Conservation (phyloP, 2,113 vertebrate species). For the Synchiropus splendidus region DNA sequence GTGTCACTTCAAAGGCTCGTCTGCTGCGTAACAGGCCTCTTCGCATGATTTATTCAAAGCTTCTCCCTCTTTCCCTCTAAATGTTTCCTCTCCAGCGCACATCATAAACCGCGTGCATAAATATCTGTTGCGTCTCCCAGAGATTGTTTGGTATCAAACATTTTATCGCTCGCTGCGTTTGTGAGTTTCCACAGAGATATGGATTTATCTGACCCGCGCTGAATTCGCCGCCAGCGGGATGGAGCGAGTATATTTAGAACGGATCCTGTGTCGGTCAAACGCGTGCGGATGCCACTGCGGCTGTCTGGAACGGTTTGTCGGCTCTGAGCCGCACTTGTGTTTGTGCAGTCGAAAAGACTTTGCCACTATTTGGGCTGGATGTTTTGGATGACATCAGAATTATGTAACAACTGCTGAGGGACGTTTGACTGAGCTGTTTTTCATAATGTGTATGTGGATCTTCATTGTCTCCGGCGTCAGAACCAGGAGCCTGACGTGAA, state of each 20-base stretch:
- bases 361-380: too few species aligned
- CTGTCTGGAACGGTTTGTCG: conserved; percentile 22
- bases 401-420: too few species aligned
- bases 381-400: too few species aligned
- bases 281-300: conserved; percentile 35
- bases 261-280: conserved; percentile 39
- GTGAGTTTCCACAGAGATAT: conserved; percentile 48
- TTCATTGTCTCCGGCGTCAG: too few species aligned
- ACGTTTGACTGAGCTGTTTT: too few species aligned
- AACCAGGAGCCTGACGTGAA: too few species aligned
- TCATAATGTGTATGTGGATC: too few species aligned
- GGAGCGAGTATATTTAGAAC: conserved; percentile 44
- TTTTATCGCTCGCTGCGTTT: conserved; percentile 24
- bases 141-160: conserved; percentile 5
- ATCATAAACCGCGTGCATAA: conserved; percentile 30
- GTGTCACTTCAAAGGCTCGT: conserved; percentile 64
- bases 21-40: conserved; percentile 56
- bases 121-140: conserved; percentile 4
- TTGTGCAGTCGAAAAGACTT: not conserved
- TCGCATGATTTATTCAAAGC: conserved; percentile 63
- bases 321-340: not conserved
- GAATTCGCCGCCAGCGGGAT: conserved; percentile 37
- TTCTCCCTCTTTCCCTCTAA: conserved; percentile 52
- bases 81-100: conserved; percentile 46
- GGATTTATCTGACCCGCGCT: conserved; percentile 52